A percentile compares a stretch with the other conserved stretches of the same genome.
These are phyloP conservation scores for Semicossyphus pulcher DNA, from an alignment of 2,113 vertebrate species.

Conservation along the genomic window DNA sequence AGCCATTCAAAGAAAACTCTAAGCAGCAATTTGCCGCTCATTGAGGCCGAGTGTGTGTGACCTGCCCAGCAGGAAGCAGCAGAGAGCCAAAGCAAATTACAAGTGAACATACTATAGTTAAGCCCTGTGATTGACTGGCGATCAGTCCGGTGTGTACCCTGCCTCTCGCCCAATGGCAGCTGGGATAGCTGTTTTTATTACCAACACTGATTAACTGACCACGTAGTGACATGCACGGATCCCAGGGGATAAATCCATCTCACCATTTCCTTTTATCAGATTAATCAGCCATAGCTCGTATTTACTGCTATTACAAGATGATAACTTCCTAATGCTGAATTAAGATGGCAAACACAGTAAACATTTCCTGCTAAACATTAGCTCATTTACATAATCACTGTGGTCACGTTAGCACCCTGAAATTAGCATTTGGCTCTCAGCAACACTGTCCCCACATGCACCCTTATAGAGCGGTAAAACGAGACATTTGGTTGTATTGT, in stretches of 20 bases:
- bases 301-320: background rate
- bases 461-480: background rate
- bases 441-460: background rate
- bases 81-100: background rate
- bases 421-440: background rate
- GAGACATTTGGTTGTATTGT: background rate
- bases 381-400: background rate
- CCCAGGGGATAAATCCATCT: background rate
- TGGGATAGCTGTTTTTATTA: no score
- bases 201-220: no score
- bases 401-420: background rate
- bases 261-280: background rate
- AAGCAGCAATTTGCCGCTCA: background rate
- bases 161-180: no score
- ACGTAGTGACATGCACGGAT: no score
- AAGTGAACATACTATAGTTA: no score
- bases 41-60: background rate
- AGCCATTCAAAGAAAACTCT: background rate
- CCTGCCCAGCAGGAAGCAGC: constrained; percentile 7
- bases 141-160: no score
- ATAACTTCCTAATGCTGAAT: no score
- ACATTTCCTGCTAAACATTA: background rate
- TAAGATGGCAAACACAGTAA: no score
- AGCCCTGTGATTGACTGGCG: no score
- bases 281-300: background rate